phyloP scores from a whole-genome alignment of 2,113 vertebrate species.

The Elgaria multicarinata region DNA sequence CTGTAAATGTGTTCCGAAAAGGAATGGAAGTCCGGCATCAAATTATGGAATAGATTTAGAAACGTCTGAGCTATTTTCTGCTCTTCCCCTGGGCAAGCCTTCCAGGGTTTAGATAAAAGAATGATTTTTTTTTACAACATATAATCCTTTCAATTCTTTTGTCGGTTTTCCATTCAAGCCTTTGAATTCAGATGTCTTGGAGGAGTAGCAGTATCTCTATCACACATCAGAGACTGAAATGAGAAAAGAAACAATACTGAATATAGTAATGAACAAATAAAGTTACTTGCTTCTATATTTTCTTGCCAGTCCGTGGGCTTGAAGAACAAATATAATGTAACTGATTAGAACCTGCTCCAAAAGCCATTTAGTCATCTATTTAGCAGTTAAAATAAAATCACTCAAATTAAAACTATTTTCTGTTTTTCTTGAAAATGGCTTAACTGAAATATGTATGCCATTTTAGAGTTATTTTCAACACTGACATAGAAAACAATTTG shows the following conservation, averaged over 20 bases:
- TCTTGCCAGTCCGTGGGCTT: not conserved
- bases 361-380: conserved; percentile 23
- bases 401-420: conserved; percentile 27
- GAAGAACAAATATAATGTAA: conserved; percentile 5
- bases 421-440: not conserved
- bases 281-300: conserved; percentile 3
- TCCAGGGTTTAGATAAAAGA: not conserved
- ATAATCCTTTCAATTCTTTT: not conserved
- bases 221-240: conserved; percentile 73
- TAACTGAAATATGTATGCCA: not conserved
- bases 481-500: not conserved
- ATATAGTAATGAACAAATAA: not conserved
- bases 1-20: not conserved
- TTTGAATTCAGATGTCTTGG: conserved; percentile 73
- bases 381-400: conserved; percentile 14
- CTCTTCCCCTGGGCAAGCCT: not conserved
- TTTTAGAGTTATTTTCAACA: not conserved
- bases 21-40: not conserved
- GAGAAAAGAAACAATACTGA: not conserved
- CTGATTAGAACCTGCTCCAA: not conserved
- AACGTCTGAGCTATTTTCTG: not conserved
- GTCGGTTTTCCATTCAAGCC: conserved; percentile 68
- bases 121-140: not conserved
- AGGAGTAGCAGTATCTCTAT: conserved; percentile 74
- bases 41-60: not conserved